phyloP scores from a whole-genome alignment of 2,113 vertebrate species.

The Ammodytes marinus region DNA sequence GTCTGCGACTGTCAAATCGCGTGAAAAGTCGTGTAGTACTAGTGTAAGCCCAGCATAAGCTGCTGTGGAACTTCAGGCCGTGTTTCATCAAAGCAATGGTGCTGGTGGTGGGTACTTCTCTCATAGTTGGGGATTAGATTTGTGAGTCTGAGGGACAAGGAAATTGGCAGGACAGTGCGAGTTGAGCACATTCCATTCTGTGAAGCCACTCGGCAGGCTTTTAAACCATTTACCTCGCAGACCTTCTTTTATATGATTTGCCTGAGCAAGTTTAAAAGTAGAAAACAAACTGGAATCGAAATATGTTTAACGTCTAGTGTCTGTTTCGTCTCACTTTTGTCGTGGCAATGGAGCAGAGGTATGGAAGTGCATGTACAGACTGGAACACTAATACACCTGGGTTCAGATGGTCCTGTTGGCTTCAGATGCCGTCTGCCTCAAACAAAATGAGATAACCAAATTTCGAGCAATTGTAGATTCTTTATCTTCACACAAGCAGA shows the following conservation, averaged over 20 bases:
- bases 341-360: constrained; percentile 9
- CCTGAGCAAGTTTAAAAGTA: background rate
- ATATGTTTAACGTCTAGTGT: background rate
- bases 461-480: constrained; percentile 8
- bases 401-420: constrained; percentile 33
- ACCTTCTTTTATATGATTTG: background rate
- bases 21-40: no score
- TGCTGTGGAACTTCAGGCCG: constrained; percentile 57
- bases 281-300: background rate
- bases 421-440: constrained; percentile 18
- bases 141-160: constrained; percentile 10
- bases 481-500: background rate
- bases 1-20: no score
- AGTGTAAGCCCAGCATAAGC: constrained; percentile 21
- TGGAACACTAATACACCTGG: constrained; percentile 44
- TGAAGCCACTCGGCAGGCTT: constrained; percentile 5
- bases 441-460: constrained; percentile 36
- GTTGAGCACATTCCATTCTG: constrained; percentile 53
- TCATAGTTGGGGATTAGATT: constrained; percentile 61
- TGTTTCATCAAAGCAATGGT: constrained; percentile 46
- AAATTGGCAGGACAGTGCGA: constrained; percentile 32
- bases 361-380: background rate
- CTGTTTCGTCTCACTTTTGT: background rate
- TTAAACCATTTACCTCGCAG: background rate
- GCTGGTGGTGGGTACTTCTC: constrained; percentile 25